A percentile compares a stretch with the other conserved stretches of the same genome.
Evolutionary conservation across 2,797 vertebrate genomes (phyloP).

Genomic region (Sebastes flavidus): DNA sequence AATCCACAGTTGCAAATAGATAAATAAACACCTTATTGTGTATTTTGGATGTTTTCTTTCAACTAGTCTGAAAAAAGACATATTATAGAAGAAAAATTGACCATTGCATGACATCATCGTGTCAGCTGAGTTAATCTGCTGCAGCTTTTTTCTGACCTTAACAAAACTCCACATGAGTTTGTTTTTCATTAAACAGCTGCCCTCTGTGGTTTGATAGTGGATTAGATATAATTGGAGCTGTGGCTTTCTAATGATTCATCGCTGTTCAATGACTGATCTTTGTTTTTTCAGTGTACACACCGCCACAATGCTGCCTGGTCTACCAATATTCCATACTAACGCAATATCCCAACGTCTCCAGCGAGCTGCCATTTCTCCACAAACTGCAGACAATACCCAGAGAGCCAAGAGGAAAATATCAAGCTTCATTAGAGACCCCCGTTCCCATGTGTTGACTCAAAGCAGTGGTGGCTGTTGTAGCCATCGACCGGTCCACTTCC

Average conservation of each 20-base stretch:
- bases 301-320: not conserved
- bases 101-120: not conserved
- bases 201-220: not conserved
- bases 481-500: conserved; percentile 36
- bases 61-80: too few relatives aligned
- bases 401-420: conserved; percentile 5
- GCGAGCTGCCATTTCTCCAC: conserved; percentile 5
- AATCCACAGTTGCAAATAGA: too few relatives aligned
- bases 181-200: conserved; percentile 14
- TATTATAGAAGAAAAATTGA: too few relatives aligned
- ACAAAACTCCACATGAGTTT: conserved; percentile 19
- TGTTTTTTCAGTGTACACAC: conserved; percentile 15
- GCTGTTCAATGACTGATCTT: conserved; percentile 17
- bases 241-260: conserved; percentile 21
- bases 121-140: not conserved
- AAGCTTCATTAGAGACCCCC: conserved; percentile 16
- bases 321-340: not conserved
- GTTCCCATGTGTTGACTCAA: conserved; percentile 29
- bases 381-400: not conserved
- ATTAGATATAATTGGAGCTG: conserved; percentile 28
- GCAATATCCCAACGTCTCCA: conserved; percentile 14
- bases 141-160: conserved; percentile 7
- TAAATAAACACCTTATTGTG: too few relatives aligned
- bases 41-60: too few relatives aligned
- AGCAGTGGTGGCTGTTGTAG: conserved; percentile 21